Conservation (phyloP, 1,140 invertebrate genomes). For the Drosophila varians region DNA sequence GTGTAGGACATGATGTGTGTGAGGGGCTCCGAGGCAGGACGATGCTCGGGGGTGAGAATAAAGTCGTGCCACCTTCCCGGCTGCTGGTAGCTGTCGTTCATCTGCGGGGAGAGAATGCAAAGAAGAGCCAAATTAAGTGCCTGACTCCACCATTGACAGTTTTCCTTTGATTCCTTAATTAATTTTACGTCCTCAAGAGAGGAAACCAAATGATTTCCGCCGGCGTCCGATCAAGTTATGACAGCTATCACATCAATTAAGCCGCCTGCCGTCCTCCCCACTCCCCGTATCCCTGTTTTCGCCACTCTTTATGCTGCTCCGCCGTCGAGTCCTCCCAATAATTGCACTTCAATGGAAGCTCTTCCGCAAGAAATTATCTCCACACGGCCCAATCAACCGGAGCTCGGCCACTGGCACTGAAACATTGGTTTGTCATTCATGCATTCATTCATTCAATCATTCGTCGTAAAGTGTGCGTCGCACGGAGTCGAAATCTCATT, state of each 20-base stretch:
- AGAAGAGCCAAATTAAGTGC: conserved; percentile 47
- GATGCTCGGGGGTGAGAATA: conserved; percentile 81
- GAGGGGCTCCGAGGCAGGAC: conserved; percentile 83
- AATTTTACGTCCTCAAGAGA: conserved; percentile 33
- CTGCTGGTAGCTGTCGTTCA: conserved; percentile 89
- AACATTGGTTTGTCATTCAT: conserved; percentile 28
- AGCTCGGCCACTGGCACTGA: conserved; percentile 2
- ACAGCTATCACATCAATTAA: conserved; percentile 54
- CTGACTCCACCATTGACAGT: conserved; percentile 38
- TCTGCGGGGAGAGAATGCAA: conserved; percentile 82
- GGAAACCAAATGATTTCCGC: conserved; percentile 43
- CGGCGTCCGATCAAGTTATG: conserved; percentile 41
- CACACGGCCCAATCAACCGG: conserved; percentile 19
- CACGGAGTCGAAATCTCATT: conserved; percentile 39
- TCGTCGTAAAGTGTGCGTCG: conserved; percentile 38
- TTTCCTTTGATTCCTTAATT: conserved; percentile 51
- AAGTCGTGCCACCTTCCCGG: conserved; percentile 89
- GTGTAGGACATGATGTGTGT: conserved; percentile 85
- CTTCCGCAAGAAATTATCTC: conserved; percentile 19
- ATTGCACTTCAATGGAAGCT: conserved; percentile 41
- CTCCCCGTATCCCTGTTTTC: background rate
- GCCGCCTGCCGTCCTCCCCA: background rate
- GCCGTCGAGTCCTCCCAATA: conserved; percentile 34
- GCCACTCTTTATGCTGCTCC: conserved; percentile 12
- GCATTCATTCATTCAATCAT: conserved; percentile 12